Base-by-base conservation (phyloP, 2,888 invertebrate genomes). In the Augiades crinisus region DNA sequence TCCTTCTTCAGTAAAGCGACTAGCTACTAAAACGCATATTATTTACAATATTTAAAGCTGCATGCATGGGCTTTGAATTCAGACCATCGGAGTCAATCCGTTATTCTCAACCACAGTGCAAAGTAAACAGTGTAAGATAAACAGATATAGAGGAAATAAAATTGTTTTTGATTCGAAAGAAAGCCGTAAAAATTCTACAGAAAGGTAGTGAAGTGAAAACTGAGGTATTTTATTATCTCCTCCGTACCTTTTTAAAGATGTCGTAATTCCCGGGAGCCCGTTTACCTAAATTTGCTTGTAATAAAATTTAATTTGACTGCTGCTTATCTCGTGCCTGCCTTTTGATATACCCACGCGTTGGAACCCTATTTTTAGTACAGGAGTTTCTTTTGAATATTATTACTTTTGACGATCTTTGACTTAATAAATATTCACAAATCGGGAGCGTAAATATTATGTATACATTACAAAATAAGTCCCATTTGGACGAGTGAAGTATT, bases 261-360 rank as follows among this genome's bases (percentile, higher is more conserved):
- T 38, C 27, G n/a, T 49, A 43, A 50, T 50, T 16, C 27, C 13
- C 43, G 27, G 10, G 27, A n/a, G 43, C n/a, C 27, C 43, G 12
- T 50, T 34, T 41, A 17, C 43, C 43, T 24, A 8, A 43, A 43
- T 30, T 43, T 36, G 50, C 36, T 43, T 19, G 27, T 43, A 14
- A 36, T 50, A 43, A 50, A 43, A 43, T 50, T 50, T 50, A 36
- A 43, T 50, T 43, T 50, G 14, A 43, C 36, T 43, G 36, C 24
- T 43, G 10, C 16, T 45, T 24, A 45, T 45, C 45, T 34, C 16
- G 33, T 44, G 33, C 33, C 22, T 31, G 22, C 34, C 21, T 31
- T 44, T 44, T n/a, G 31, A 19, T 8, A 19, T 31, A 31, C 8
- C 22, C 44, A 17, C 43, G 43, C 43, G 5, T 30, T 30, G 3